Evolutionary conservation across 2,888 invertebrate species (phyloP).

Genomic region (Ctena decussata): DNA sequence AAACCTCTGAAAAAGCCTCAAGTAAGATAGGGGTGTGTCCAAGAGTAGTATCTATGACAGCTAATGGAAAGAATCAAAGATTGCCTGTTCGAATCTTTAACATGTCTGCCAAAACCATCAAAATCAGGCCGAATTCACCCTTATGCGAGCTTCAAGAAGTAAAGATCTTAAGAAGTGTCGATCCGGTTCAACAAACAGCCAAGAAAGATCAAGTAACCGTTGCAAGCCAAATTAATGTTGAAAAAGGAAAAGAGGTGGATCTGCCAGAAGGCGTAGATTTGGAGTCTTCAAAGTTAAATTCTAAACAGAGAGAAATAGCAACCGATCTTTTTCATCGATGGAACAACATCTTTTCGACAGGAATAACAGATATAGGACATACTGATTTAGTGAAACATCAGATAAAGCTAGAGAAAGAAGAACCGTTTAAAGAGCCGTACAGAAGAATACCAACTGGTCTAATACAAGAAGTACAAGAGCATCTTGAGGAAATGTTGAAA

Average conservation of each 20-base stretch:
- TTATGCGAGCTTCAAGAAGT: slow-evolving; percentile 29
- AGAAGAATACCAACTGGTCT: slow-evolving; percentile 18
- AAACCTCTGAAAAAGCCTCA: not conserved
- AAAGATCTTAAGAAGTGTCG: not conserved
- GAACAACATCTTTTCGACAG: slow-evolving; percentile 4
- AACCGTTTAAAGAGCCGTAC: slow-evolving; percentile 30
- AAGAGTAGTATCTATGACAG: slow-evolving; percentile 15
- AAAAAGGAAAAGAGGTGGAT: not conserved
- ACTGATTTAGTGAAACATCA: slow-evolving; percentile 15
- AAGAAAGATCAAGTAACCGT: not conserved
- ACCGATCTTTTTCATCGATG: slow-evolving; percentile 7
- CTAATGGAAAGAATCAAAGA: slow-evolving; percentile 20
- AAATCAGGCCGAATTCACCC: not conserved
- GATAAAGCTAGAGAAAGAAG: slow-evolving; percentile 11
- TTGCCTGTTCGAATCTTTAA: slow-evolving; percentile 23
- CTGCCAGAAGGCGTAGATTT: slow-evolving; percentile 3
- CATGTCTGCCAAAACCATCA: slow-evolving; percentile 22
- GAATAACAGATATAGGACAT: slow-evolving; percentile 15
- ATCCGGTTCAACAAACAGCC: no score
- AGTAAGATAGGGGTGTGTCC: slow-evolving; percentile 10
- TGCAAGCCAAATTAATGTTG: not conserved
- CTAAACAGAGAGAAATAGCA: slow-evolving; percentile 4
- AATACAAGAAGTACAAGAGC: slow-evolving; percentile 24
- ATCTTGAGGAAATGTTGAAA: slow-evolving; percentile 20
- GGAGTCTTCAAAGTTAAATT: not conserved